Conservation (phyloP, 1,140 invertebrate genomes). For the Yoshiicerus persimilis region DNA sequence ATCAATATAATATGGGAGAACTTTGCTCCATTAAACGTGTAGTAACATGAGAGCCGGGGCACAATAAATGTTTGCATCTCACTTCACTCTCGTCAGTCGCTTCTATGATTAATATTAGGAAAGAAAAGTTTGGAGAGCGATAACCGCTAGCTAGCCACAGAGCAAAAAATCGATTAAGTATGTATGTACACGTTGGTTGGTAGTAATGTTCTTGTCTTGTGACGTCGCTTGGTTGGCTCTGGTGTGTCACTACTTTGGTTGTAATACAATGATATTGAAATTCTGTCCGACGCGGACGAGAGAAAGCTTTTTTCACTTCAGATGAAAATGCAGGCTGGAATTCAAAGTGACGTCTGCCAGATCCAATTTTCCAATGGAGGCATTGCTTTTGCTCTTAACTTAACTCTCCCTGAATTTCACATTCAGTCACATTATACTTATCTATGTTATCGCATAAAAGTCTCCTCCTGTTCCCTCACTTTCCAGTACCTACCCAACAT, state of each 20-base stretch:
- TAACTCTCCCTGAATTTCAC: background rate
- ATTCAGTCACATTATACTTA: background rate
- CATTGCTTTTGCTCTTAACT: background rate
- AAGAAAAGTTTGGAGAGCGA: background rate
- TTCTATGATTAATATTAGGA: background rate
- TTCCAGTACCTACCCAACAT: background rate
- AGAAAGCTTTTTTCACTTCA: constrained; percentile 9
- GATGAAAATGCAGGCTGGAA: background rate
- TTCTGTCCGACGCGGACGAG: background rate
- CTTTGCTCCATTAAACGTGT: background rate
- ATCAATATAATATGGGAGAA: background rate
- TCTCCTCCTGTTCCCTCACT: background rate
- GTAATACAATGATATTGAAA: background rate
- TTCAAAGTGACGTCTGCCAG: constrained; percentile 5
- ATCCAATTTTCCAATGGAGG: background rate
- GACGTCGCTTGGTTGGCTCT: background rate
- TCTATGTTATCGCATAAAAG: background rate
- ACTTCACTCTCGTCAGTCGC: background rate
- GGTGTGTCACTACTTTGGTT: background rate
- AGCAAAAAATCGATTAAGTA: background rate
- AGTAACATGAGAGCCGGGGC: background rate
- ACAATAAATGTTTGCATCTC: constrained; percentile 4
- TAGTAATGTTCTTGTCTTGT: background rate
- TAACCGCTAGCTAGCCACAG: background rate
- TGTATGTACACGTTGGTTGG: background rate